A percentile compares a stretch with the other conserved stretches of the same genome.
These are phyloP conservation scores for Chrysaora quinquecirrha DNA, from an alignment of 30 jellyfish, hydroid and myxozoan genomes.

Conservation along the genomic window DNA sequence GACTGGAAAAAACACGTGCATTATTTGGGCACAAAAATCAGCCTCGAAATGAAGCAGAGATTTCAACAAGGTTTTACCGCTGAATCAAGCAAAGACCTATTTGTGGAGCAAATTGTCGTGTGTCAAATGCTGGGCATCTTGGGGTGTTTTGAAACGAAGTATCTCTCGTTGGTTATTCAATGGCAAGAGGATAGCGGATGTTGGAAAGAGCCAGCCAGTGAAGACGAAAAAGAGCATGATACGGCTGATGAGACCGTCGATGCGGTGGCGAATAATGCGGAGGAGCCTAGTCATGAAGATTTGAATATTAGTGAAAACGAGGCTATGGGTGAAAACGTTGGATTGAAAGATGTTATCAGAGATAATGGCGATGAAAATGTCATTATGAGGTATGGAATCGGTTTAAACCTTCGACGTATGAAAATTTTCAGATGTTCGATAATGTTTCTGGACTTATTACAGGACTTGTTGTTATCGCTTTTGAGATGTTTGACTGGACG, in stretches of 20 bases:
- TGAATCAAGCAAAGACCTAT: slow-evolving; percentile 9
- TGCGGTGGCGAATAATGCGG: background rate
- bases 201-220: background rate
- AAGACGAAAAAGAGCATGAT: background rate
- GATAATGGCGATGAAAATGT: background rate
- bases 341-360: background rate
- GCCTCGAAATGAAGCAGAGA: background rate
- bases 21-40: slow-evolving; percentile 10
- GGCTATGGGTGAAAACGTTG: too few species aligned
- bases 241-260: background rate
- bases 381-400: background rate
- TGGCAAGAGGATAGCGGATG: slow-evolving; percentile 44
- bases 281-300: background rate
- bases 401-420: too few species aligned
- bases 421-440: too few species aligned
- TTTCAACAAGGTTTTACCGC: background rate
- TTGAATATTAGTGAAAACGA: background rate
- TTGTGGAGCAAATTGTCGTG: slow-evolving; percentile 17
- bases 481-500: too few species aligned
- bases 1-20: background rate
- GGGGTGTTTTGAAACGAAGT: slow-evolving; percentile 18
- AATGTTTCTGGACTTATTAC: too few species aligned
- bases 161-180: background rate
- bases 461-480: too few species aligned
- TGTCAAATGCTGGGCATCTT: slow-evolving; percentile 26